Evolutionary conservation across 1,140 invertebrate genomes (phyloP).

Genomic region (Drosophila ambigua): DNA sequence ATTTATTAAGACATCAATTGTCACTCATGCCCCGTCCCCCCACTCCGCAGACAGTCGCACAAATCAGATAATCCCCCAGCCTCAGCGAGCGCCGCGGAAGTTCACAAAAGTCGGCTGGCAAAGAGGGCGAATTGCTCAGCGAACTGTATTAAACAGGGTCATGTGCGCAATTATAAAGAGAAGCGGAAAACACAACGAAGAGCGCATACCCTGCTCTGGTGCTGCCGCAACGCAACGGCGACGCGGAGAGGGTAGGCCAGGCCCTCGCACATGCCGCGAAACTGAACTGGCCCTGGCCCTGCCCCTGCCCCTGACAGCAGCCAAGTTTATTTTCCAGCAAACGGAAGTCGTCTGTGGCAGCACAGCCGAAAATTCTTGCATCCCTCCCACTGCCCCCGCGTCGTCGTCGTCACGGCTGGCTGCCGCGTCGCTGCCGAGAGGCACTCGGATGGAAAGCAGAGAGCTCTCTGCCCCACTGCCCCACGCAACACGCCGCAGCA

Average conservation of each 20-base stretch:
- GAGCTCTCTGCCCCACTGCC: constrained; percentile 14
- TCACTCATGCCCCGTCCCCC: constrained; percentile 36
- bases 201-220: too few species aligned
- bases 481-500: neutral
- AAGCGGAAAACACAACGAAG: constrained; percentile 20
- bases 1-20: constrained; percentile 75
- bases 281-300: too few species aligned
- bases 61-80: constrained; percentile 42
- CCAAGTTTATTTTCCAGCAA: constrained; percentile 38
- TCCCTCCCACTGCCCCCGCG: constrained; percentile 10
- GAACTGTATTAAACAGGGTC: constrained; percentile 81
- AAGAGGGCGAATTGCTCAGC: constrained; percentile 53
- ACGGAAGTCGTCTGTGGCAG: constrained; percentile 32
- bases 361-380: too few species aligned
- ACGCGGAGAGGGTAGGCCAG: too few species aligned
- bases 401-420: constrained; percentile 66
- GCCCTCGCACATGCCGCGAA: too few species aligned
- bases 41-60: neutral
- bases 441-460: constrained; percentile 64
- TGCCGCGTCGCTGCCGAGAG: constrained; percentile 54
- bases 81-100: constrained; percentile 12
- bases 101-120: constrained; percentile 29
- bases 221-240: too few species aligned
- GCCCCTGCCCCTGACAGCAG: constrained; percentile 22
- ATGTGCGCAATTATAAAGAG: constrained; percentile 80